phyloP scores from a whole-genome alignment of 2,113 vertebrate species.

The Caranx ignobilis region DNA sequence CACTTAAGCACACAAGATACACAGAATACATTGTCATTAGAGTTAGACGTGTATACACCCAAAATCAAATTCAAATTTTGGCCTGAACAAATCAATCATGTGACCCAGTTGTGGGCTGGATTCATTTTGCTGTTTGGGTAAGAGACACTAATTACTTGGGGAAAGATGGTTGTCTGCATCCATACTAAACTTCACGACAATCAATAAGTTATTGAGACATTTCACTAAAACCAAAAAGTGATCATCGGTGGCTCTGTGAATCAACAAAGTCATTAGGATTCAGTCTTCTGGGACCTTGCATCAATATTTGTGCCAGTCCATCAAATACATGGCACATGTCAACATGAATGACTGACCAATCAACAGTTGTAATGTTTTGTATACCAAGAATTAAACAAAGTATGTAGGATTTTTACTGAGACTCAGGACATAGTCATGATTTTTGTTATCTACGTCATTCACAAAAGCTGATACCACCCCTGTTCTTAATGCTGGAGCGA shows the following conservation, averaged over 20 bases:
- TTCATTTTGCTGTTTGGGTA: too few species aligned
- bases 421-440: neutral
- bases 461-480: neutral
- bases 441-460: neutral
- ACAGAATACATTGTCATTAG: too few species aligned
- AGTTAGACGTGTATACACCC: too few species aligned
- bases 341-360: neutral
- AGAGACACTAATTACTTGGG: too few species aligned
- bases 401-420: neutral
- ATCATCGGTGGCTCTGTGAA: too few species aligned
- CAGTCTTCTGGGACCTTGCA: neutral
- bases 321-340: neutral
- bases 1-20: too few species aligned
- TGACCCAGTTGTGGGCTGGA: too few species aligned
- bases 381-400: too few species aligned
- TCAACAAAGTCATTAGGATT: neutral
- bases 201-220: neutral
- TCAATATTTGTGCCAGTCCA: neutral
- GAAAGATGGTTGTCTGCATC: too few species aligned
- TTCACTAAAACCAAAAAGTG: too few species aligned
- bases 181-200: neutral
- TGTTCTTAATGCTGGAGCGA: neutral
- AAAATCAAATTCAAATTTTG: too few species aligned
- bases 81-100: too few species aligned
- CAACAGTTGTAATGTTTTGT: neutral